Conservation (phyloP, 2,797 vertebrate species). For the Peromyscus aztecus region DNA sequence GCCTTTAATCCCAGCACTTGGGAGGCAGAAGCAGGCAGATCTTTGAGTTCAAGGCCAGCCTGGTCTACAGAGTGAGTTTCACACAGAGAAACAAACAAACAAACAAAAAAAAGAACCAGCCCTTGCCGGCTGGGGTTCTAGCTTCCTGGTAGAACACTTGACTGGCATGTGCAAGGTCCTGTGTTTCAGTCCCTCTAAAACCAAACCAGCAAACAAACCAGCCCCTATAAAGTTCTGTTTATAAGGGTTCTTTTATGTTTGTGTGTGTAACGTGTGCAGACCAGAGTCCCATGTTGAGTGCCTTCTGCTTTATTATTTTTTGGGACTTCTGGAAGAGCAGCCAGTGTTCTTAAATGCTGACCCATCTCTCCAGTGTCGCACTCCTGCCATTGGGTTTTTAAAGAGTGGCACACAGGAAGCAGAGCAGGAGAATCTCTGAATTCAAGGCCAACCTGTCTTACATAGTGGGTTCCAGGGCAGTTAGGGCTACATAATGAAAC, state of each 20-base stretch:
- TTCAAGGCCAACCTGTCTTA: neutral
- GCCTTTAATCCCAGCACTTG: neutral
- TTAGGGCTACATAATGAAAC: neutral
- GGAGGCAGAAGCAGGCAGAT: neutral
- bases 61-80: neutral
- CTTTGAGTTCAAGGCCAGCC: neutral
- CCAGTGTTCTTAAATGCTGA: too few species aligned
- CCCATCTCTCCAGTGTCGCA: too few species aligned
- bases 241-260: neutral
- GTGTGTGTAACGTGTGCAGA: neutral
- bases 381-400: too few species aligned
- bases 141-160: neutral
- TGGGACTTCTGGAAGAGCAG: too few species aligned
- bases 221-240: neutral
- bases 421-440: neutral
- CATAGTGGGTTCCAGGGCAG: neutral
- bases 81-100: neutral
- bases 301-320: neutral
- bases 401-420: neutral
- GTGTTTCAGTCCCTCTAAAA: neutral
- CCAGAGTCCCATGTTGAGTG: neutral
- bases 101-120: neutral
- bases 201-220: too few species aligned
- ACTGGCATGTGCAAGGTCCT: neutral
- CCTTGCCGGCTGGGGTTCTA: neutral